phyloP scores from a whole-genome alignment of 2,888 invertebrate species.

The Lordiphosa andalusiaca region DNA sequence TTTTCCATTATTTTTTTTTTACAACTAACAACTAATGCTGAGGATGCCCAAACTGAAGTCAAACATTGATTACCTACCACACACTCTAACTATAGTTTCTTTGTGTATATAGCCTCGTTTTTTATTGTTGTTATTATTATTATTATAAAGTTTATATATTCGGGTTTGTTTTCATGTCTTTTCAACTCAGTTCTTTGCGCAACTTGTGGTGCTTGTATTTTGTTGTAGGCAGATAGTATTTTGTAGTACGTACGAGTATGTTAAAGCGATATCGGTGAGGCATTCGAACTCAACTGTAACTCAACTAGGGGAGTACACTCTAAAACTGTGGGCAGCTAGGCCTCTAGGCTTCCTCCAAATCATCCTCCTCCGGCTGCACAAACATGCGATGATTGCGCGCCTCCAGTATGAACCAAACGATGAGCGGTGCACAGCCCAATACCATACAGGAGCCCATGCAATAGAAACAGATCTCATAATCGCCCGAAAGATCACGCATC shows the following conservation, averaged over 20 bases:
- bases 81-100: slow-evolving; percentile 35
- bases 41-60: neutral
- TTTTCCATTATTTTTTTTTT: too few species aligned
- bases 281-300: slow-evolving; percentile 52
- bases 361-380: slow-evolving; percentile 75
- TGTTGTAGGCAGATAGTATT: slow-evolving; percentile 12
- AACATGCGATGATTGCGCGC: slow-evolving; percentile 73
- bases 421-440: slow-evolving; percentile 85
- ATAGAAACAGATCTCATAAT: slow-evolving; percentile 87
- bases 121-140: slow-evolving; percentile 2
- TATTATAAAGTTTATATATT: slow-evolving; percentile 33
- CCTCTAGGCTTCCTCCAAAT: slow-evolving; percentile 69
- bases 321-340: slow-evolving; percentile 37
- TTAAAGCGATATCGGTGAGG: slow-evolving; percentile 60
- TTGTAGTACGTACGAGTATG: slow-evolving; percentile 13
- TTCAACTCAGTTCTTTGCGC: slow-evolving; percentile 76
- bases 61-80: slow-evolving; percentile 16
- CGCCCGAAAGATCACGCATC: slow-evolving; percentile 86
- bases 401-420: slow-evolving; percentile 80
- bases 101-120: slow-evolving; percentile 13
- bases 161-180: slow-evolving; percentile 62
- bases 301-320: slow-evolving; percentile 39
- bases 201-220: slow-evolving; percentile 66
- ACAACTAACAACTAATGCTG: slow-evolving; percentile 54
- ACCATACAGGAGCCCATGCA: slow-evolving; percentile 90